A percentile compares a stretch with the other conserved stretches of the same genome.
phyloP scores from a whole-genome alignment of 1,140 invertebrate genomes.

The Heliothis virescens region DNA sequence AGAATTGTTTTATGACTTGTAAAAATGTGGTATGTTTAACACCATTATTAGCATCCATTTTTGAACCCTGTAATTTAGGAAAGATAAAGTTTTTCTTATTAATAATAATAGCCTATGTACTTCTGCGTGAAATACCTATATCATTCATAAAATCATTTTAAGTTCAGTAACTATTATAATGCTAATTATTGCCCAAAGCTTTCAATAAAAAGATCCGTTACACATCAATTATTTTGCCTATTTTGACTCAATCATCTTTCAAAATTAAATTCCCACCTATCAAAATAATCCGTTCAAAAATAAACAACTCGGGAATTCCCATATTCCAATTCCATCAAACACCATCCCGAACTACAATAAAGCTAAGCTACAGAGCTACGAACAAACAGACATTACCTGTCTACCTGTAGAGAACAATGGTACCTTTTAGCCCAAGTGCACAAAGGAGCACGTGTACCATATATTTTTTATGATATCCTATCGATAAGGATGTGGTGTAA shows the following conservation, averaged over 20 bases:
- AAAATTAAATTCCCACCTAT: neutral
- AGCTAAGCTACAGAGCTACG: neutral
- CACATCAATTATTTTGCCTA: too few relatives aligned
- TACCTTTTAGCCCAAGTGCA: neutral
- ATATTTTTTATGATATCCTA: neutral
- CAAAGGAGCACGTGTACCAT: conserved; percentile 3
- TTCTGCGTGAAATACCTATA: too few relatives aligned
- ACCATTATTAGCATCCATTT: neutral
- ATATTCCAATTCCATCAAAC: neutral
- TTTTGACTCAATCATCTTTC: too few relatives aligned
- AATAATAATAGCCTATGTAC: too few relatives aligned
- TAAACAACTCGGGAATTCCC: conserved; percentile 10
- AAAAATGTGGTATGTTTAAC: conserved; percentile 7
- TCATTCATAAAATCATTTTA: too few relatives aligned
- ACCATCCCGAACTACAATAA: neutral
- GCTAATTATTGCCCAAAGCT: too few relatives aligned
- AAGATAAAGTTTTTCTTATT: too few relatives aligned
- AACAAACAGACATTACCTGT: conserved; percentile 13
- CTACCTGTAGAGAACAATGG: conserved; percentile 6
- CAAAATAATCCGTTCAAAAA: neutral
- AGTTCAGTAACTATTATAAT: too few relatives aligned
- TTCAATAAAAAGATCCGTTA: too few relatives aligned
- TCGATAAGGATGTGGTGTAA: neutral
- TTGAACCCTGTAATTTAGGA: neutral
- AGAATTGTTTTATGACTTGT: neutral